These are phyloP conservation scores for Malurus alboscapulatus DNA, from an alignment of 2,113 vertebrate species.

Conservation along the genomic window DNA sequence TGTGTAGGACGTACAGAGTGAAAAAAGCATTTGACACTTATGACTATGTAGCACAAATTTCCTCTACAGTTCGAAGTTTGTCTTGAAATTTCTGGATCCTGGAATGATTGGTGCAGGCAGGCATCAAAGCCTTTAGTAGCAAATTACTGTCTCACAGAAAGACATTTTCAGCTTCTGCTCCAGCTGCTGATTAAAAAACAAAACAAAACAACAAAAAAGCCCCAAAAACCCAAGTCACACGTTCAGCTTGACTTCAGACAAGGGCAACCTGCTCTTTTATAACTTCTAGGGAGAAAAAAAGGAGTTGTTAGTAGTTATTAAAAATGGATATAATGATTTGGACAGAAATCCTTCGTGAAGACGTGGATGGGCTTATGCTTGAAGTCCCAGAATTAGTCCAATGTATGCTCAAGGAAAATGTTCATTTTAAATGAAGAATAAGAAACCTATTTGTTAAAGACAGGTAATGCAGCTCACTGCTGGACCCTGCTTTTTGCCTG, in stretches of 20 bases:
- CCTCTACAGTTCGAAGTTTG: slow-evolving; percentile 36
- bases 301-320: slow-evolving; percentile 83
- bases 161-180: slow-evolving; percentile 84
- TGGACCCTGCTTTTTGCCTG: slow-evolving; percentile 78
- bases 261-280: slow-evolving; percentile 81
- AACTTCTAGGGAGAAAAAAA: slow-evolving; percentile 76
- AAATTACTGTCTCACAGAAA: slow-evolving; percentile 86
- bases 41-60: slow-evolving; percentile 29
- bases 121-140: slow-evolving; percentile 81
- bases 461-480: slow-evolving; percentile 73
- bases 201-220: neutral
- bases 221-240: slow-evolving; percentile 73
- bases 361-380: slow-evolving; percentile 71
- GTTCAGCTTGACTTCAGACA: slow-evolving; percentile 83
- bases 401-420: slow-evolving; percentile 60
- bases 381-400: slow-evolving; percentile 77
- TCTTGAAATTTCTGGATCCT: slow-evolving; percentile 70
- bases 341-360: slow-evolving; percentile 75
- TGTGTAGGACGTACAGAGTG: neutral
- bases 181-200: slow-evolving; percentile 77
- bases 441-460: slow-evolving; percentile 75
- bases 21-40: slow-evolving; percentile 35
- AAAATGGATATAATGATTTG: slow-evolving; percentile 75
- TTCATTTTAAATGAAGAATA: slow-evolving; percentile 68
- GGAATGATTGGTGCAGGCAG: slow-evolving; percentile 81